Conservation (phyloP, 92 coral and sea anemone genomes). For the Isaurus tuberculatus region DNA sequence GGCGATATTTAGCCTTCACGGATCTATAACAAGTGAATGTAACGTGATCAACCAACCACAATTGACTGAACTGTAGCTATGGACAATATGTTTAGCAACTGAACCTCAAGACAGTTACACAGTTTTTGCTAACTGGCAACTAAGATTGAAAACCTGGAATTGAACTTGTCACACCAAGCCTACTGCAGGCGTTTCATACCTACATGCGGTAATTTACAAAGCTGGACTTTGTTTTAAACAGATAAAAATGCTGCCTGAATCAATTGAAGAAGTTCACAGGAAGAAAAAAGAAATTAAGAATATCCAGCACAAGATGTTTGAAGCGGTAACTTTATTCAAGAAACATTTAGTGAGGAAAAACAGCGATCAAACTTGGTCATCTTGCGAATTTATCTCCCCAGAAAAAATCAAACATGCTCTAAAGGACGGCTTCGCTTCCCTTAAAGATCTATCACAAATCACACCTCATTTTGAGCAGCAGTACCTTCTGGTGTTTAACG, state of each 20-base stretch:
- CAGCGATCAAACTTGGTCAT: neutral
- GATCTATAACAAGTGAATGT: constrained; percentile 8
- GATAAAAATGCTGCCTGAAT: constrained; percentile 1
- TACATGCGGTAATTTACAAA: neutral
- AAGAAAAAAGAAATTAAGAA: constrained; percentile 27
- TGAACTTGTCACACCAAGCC: neutral
- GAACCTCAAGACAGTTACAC: neutral
- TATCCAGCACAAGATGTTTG: constrained; percentile 24
- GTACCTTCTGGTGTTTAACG: constrained; percentile 24
- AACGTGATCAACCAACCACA: neutral
- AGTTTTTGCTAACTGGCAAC: neutral
- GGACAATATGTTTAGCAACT: neutral
- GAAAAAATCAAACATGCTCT: constrained; percentile 14
- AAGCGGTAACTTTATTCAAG: constrained; percentile 19
- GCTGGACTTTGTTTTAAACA: neutral
- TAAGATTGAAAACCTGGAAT: neutral
- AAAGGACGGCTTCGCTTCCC: neutral
- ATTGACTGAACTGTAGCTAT: neutral
- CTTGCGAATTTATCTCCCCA: constrained; percentile 8
- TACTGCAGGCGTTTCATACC: neutral
- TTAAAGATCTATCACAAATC: constrained; percentile 20
- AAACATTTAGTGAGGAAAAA: constrained; percentile 14
- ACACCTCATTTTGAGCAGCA: constrained; percentile 19
- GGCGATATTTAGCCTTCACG: constrained; percentile 14
- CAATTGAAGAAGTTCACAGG: constrained; percentile 12